Base-by-base conservation (phyloP, 1,140 invertebrate genomes). In the Euura lappo region DNA sequence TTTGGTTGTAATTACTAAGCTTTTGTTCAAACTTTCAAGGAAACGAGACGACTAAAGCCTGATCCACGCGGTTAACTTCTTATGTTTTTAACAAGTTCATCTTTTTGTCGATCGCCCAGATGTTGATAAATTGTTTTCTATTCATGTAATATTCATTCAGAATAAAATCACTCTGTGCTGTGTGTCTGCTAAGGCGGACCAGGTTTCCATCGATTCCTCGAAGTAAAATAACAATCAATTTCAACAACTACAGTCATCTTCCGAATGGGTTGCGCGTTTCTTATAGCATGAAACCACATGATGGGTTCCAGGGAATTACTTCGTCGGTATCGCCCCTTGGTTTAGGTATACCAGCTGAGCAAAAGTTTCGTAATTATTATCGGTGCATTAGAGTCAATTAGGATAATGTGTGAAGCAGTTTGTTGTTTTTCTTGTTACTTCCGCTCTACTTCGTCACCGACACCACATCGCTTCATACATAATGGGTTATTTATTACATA, bases 401-500 rank as follows among this genome's bases (percentile, higher is more conserved):
- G 66, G 44, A 8, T 68, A 68, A 68, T 68, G 66, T 44, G 42
- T 28, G 28, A 28, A 28, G 28, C 28, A 28, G 28, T 28, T 28
- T 10, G 10, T 28, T 13, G 44, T 44, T 11, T 44, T 68, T 42
- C 42, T 5, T 10, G 28, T 68, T 42, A 28, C 28, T 28, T 28
- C 28, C 28, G 28, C 28, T 28, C 28, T 28, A 28, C 28, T 28
- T 28, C 28, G 28, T 44, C 66, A 42, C 28, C 66, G 66, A 11
- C 13, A 10, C 4, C 66, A 28, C 4, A 11, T n/a, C 51, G 51
- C 51, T 6, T n/a, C 51, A 5, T 11, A 60, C 51, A 44, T 68
- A 68, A 68, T 68, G 66, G 8, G 7, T 68, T 8, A 68, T 68
- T 68, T 68, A 68, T 68, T 44, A 42, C 66, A 10, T 7, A 68